These are phyloP conservation scores for Neogobius melanostomus DNA, from an alignment of 2,113 vertebrate species.

Conservation along the genomic window DNA sequence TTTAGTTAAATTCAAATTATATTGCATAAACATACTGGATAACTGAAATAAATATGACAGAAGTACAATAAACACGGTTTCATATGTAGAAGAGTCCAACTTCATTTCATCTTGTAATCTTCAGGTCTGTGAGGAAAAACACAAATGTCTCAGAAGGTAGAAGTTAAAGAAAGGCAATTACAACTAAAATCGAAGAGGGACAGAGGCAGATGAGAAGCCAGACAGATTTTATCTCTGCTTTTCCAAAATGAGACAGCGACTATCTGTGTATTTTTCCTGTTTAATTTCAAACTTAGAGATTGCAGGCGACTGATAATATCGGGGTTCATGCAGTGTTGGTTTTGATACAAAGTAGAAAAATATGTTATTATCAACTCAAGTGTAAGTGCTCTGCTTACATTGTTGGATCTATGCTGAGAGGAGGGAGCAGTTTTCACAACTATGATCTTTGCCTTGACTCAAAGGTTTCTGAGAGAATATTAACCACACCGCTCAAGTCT, in stretches of 20 bases:
- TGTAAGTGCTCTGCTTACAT: conserved; percentile 41
- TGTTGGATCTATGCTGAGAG: conserved; percentile 8
- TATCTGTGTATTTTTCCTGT: conserved; percentile 19
- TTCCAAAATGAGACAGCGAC: conserved; percentile 39
- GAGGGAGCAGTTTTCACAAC: not conserved
- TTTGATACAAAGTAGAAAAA: conserved; percentile 46
- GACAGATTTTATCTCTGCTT: conserved; percentile 37
- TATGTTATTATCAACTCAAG: conserved; percentile 28
- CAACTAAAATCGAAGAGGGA: conserved; percentile 17
- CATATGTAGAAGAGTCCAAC: conserved; percentile 5
- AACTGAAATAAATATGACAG: not conserved
- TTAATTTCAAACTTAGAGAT: conserved; percentile 47
- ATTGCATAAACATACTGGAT: too few species aligned
- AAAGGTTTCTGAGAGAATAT: conserved; percentile 60
- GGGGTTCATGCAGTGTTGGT: conserved; percentile 27
- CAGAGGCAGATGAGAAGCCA: conserved; percentile 33
- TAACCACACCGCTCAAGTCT: conserved; percentile 49
- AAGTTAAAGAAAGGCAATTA: conserved; percentile 19
- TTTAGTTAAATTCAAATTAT: not conserved
- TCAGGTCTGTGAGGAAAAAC: conserved; percentile 69
- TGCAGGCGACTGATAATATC: conserved; percentile 55
- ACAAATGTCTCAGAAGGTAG: conserved; percentile 27
- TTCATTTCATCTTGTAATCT: conserved; percentile 78
- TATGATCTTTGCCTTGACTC: conserved; percentile 35
- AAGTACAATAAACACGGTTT: not conserved